Evolutionary conservation across 2,797 vertebrate species (phyloP), one percentile per base, ranked within the genome.

Genomic region (Brotula barbata): DNA sequence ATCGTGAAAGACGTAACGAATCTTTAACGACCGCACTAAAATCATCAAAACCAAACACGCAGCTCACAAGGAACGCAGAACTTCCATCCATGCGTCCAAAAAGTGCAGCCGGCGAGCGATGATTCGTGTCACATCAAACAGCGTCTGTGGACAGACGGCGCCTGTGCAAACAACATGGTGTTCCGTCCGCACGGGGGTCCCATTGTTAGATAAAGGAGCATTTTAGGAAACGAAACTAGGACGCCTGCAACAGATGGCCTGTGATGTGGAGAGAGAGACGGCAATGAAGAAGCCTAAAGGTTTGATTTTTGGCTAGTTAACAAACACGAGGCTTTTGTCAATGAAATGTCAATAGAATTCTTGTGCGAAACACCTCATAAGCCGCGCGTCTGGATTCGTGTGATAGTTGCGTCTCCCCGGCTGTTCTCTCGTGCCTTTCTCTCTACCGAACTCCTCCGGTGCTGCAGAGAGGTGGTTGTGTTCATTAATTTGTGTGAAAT

Each of bases 131-230:
- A 77, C 71, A 73, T 76, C 64, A 83, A 81, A 83, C 70, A 69
- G 74, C 79, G 37, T 21, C 9, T 22, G 9, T 34, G 15, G 19
- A 23, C 19, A 10, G 39, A 22, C 20, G 31, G 13, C 10, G 20
- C 15, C 48, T 36, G 47, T 44, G n/a, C 51, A 52, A 34, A 42
- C 58, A 61, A 43, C 28, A 36, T n/a, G 9, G 58, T 58, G 65
- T 82, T 78, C 68, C 64, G 36, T 61, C 75, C 41, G 65, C 49
- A 57, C 66, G 52, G 81, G 77, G 74, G 63, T 59, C 53, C 70
- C 53, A 81, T 84, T 89, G 86, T 88, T 75, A 68, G 56, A 57
- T 34, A 67, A 77, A 67, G 61, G 60, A 62, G 53, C 42, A 56
- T 69, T 82, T 84, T 22, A 80, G 83, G 84, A 88, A 83, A 64